phyloP scores from a whole-genome alignment of 1,140 invertebrate species.

The Diorhabda sublineata region DNA sequence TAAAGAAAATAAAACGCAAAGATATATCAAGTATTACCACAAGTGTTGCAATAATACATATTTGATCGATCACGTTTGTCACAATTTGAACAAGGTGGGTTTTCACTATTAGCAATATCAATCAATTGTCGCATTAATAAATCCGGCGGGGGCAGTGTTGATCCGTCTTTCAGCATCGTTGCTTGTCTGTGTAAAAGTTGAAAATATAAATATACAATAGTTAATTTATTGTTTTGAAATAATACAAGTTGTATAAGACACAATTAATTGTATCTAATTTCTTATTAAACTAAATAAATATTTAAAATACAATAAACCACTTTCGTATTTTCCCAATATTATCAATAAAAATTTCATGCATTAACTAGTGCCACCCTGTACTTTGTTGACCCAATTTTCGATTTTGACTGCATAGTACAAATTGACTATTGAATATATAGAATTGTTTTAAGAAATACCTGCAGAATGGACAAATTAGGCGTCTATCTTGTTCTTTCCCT shows the following conservation, averaged over 20 bases:
- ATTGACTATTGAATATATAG: not conserved
- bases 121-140: conserved; percentile 61
- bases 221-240: no score
- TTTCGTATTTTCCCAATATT: no score
- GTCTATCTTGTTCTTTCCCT: conserved; percentile 57
- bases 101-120: conserved; percentile 62
- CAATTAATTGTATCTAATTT: no score
- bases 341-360: not conserved
- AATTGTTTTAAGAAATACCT: conserved; percentile 49
- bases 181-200: conserved; percentile 49
- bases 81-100: conserved; percentile 67
- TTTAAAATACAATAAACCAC: no score
- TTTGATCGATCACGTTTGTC: conserved; percentile 62
- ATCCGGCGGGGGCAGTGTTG: conserved; percentile 57
- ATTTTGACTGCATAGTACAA: no score
- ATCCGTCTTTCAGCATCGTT: conserved; percentile 58
- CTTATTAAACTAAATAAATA: no score
- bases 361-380: not conserved
- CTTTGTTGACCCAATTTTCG: not conserved
- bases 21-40: conserved; percentile 48
- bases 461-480: conserved; percentile 63
- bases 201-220: no score
- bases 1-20: conserved; percentile 20
- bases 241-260: no score
- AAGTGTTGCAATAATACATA: conserved; percentile 69